Percentiles rank a stretch among this genome's conserved stretches.
These are phyloP conservation scores for Leucoma salicis DNA, from an alignment of 2,888 invertebrate genomes.

Conservation along the genomic window DNA sequence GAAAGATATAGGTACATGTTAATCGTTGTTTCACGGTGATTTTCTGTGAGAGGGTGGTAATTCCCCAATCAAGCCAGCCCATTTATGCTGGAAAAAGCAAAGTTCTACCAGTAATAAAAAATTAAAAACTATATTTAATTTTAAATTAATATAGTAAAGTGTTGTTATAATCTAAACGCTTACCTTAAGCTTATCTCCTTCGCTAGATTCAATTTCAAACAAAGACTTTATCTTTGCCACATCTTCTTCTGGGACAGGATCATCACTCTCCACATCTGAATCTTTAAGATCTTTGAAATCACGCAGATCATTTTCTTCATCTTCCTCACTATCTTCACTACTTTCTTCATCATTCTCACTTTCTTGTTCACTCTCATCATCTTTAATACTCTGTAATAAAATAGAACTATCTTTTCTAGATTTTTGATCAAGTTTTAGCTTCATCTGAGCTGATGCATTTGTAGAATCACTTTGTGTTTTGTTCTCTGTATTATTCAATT, in stretches of 20 bases:
- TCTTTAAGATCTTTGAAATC: constrained; percentile 76
- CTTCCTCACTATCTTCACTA: constrained; percentile 28
- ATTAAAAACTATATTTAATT: no score
- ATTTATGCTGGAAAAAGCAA: no score
- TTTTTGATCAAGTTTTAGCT: constrained; percentile 6
- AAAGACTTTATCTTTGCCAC: constrained; percentile 51
- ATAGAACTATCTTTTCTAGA: constrained; percentile 8
- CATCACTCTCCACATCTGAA: constrained; percentile 62
- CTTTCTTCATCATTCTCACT: constrained; percentile 25
- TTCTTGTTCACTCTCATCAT: constrained; percentile 20
- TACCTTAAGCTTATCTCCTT: constrained; percentile 67
- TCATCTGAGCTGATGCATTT: background rate
- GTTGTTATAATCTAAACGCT: no score
- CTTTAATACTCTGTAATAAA: constrained; percentile 22
- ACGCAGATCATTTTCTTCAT: constrained; percentile 34
- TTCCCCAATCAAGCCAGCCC: no score
- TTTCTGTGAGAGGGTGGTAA: no score
- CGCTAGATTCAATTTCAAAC: constrained; percentile 56
- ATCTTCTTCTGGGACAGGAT: constrained; percentile 40
- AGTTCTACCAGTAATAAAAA: no score
- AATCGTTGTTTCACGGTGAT: no score
- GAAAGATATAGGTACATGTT: no score
- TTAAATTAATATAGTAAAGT: no score
- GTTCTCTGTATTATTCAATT: constrained; percentile 3
- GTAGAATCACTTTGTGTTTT: constrained; percentile 1